Conservation (phyloP, 1,140 invertebrate genomes). For the Ips nitidus region DNA sequence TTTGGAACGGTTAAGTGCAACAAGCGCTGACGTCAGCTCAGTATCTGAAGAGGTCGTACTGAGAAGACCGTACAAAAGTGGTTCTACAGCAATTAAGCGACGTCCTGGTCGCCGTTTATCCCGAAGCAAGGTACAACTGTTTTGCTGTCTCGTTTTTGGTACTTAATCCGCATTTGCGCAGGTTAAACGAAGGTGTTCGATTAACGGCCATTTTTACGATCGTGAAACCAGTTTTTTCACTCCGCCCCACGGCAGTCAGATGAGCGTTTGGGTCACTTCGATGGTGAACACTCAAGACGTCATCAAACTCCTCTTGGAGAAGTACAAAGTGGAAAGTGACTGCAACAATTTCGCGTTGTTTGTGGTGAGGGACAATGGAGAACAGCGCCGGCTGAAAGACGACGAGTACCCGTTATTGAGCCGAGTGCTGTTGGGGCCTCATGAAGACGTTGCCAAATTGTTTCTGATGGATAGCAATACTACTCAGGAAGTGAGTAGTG, state of each 20-base stretch:
- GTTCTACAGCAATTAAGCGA: constrained; percentile 70
- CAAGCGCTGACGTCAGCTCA: constrained; percentile 47
- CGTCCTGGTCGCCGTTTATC: constrained; percentile 68
- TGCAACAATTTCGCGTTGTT: constrained; percentile 80
- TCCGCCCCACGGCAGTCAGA: constrained; percentile 80
- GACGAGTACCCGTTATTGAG: constrained; percentile 79
- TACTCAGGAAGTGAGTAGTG: constrained; percentile 72
- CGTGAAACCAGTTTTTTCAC: constrained; percentile 86
- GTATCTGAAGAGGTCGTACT: constrained; percentile 47
- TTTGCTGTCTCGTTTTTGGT: not conserved
- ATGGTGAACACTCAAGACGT: constrained; percentile 79
- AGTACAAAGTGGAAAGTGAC: constrained; percentile 83
- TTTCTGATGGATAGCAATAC: constrained; percentile 77
- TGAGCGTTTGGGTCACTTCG: constrained; percentile 83
- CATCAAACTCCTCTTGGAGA: constrained; percentile 82
- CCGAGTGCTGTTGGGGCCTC: constrained; percentile 75
- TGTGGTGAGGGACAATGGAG: constrained; percentile 83
- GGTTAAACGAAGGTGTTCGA: constrained; percentile 76
- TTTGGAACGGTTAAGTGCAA: constrained; percentile 44
- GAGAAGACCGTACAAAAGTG: constrained; percentile 55
- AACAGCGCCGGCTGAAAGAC: constrained; percentile 73
- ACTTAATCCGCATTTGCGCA: not conserved
- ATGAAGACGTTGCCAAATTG: constrained; percentile 78
- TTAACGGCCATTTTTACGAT: constrained; percentile 88
- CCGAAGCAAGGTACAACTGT: constrained; percentile 56